phyloP scores from a whole-genome alignment of 2,113 vertebrate species.

The Willisornis vidua region DNA sequence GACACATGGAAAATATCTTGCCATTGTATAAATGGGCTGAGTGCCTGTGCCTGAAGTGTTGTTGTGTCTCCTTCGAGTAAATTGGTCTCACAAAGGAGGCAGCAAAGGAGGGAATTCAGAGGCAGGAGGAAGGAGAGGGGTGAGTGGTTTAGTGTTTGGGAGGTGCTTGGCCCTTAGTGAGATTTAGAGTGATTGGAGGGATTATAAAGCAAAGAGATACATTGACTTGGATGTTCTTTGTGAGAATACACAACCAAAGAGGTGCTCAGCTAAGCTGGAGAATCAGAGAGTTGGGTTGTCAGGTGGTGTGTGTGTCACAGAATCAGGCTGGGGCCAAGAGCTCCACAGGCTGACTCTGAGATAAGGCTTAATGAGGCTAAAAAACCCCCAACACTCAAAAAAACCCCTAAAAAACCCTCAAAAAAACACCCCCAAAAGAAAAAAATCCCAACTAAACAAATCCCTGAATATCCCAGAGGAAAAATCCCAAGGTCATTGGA shows the following conservation, averaged over 20 bases:
- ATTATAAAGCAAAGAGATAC: background rate
- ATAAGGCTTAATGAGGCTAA: background rate
- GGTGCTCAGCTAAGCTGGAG: background rate
- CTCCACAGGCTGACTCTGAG: background rate
- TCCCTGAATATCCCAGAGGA: background rate
- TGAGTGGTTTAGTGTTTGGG: background rate
- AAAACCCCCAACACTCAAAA: background rate
- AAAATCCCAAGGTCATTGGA: background rate
- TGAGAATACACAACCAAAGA: background rate
- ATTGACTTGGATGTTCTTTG: background rate
- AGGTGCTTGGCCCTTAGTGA: background rate
- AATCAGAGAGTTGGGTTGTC: background rate
- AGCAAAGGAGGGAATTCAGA: background rate
- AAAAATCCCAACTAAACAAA: background rate
- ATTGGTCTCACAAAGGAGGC: background rate
- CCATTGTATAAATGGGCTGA: slow-evolving; percentile 41
- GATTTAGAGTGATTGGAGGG: background rate
- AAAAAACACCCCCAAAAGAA: rapidly evolving
- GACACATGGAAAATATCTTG: slow-evolving; percentile 58
- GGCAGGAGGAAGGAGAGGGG: background rate
- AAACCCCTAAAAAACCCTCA: background rate
- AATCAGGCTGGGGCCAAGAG: rapidly evolving
- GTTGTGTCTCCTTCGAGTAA: background rate
- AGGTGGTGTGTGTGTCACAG: rapidly evolving
- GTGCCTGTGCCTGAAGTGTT: background rate